Conservation (phyloP, 2,797 vertebrate species). For the Chaetodon trifasciatus region DNA sequence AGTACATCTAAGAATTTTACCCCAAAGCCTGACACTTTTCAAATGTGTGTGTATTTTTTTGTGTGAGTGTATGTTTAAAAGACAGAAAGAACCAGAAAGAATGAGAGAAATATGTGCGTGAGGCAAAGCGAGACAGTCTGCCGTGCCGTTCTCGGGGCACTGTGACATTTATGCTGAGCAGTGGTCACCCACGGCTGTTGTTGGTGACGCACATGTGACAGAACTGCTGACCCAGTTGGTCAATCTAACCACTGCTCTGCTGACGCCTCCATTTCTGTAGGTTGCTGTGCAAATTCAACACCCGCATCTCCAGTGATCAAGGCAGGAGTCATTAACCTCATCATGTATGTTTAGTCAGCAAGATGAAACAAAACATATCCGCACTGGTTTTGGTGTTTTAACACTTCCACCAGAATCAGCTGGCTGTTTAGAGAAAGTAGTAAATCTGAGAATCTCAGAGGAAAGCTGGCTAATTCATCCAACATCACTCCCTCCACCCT, state of each 20-base stretch:
- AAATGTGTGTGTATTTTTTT: conserved; percentile 22
- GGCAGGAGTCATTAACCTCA: conserved; percentile 61
- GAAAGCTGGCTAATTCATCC: conserved; percentile 74
- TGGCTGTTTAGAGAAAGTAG: conserved; percentile 36
- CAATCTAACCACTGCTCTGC: conserved; percentile 65
- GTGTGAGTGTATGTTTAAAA: background rate
- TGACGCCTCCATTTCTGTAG: conserved; percentile 71
- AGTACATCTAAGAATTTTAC: conserved; percentile 34
- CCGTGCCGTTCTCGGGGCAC: conserved; percentile 58
- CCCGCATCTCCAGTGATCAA: conserved; percentile 23
- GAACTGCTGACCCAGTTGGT: conserved; percentile 78
- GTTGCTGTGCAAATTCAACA: conserved; percentile 50
- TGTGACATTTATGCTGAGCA: conserved; percentile 82
- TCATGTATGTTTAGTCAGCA: conserved; percentile 48
- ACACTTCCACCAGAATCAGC: conserved; percentile 32
- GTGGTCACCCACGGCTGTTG: conserved; percentile 73
- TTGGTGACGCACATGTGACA: conserved; percentile 73
- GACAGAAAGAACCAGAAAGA: conserved; percentile 2
- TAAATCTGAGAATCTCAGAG: conserved; percentile 63
- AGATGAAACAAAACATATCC: conserved; percentile 27
- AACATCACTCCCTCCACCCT: conserved; percentile 69
- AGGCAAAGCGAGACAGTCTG: conserved; percentile 31
- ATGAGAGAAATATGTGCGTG: conserved; percentile 8
- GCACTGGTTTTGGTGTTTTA: conserved; percentile 27
- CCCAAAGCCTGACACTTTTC: conserved; percentile 34